Evolutionary conservation across 2,113 vertebrate species (phyloP), one percentile per base, ranked within the genome.

Genomic region (Anolis sagrei): DNA sequence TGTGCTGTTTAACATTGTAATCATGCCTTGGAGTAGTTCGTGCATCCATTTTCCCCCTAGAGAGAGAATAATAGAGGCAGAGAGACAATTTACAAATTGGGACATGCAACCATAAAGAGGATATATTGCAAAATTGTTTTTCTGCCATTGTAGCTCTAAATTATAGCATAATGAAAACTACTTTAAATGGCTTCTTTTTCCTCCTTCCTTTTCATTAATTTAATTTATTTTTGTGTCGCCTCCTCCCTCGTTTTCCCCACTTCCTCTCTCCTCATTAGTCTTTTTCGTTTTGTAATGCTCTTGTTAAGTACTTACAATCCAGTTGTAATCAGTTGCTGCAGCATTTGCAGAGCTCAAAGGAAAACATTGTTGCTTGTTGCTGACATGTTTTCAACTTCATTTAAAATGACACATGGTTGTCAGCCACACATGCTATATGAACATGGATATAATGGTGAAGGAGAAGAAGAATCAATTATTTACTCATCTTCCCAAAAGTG

Each of bases 371-470:
- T 87, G 91, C 92, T 87, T 92, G 88, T 92, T 92, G 85, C 93
- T 89, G 94, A 87, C 84, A 79, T 87, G 79, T 93, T 95, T 95
- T 94, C 90, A 92, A 92, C 89, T 93, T 95, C 91, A 93, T 95
- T 95, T 89, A 92, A 93, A 89, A 88, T 92, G 93, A 92, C 92
- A 90, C 91, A 77, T 92, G 88, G 91, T 92, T 92, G 93, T 94
- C 93, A 92, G 51, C 87, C 90, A 83, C 90, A 88, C 77, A 90
- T 89, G 36, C 88, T 85, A 6, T 48, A 91, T 81, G 89, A 75
- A 49, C 81, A 72, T 51, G 69, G 61, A 82, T 70, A 58, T 78
- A 11, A 36, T 66, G 32, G 70, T 69, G n/a, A 23, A 5, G 44
- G 34, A 58, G 44, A 36, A 80, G 69, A 76, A 77, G 87, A 91